Percentiles rank a stretch among this genome's conserved stretches.
Evolutionary conservation across 2,888 invertebrate species (phyloP).

Genomic region (Bombylius major): DNA sequence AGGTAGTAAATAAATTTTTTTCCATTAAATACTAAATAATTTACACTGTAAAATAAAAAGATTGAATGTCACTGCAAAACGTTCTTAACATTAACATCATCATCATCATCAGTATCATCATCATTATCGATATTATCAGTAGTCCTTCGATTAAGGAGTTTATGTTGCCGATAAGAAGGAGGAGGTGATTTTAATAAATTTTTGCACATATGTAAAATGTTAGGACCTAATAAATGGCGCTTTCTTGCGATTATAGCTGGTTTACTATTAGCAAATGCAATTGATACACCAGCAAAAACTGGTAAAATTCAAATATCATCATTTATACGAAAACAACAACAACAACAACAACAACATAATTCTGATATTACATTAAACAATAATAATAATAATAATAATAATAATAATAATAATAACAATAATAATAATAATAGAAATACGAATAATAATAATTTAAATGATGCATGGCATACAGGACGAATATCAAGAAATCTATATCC

Average conservation of each 20-base stretch:
- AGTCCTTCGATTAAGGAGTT: no score
- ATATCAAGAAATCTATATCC: constrained; percentile 34
- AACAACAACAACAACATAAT: not conserved
- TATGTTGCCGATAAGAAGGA: no score
- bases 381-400: not conserved
- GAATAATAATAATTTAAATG: not conserved
- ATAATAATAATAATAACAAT: not conserved
- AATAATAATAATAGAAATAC: not conserved
- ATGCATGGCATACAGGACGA: constrained; percentile 14
- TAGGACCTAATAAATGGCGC: constrained; percentile 32
- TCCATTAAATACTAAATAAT: no score
- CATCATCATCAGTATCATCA: no score
- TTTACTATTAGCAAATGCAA: constrained; percentile 23
- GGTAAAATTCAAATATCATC: constrained; percentile 1
- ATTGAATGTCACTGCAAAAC: no score
- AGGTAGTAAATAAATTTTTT: no score
- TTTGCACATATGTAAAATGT: constrained; percentile 32
- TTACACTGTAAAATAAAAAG: no score
- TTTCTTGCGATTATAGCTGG: constrained; percentile 27
- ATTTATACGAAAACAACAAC: not conserved
- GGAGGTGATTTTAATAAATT: not conserved
- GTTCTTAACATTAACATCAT: no score
- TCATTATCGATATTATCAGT: no score
- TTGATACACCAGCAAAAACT: constrained; percentile 19
- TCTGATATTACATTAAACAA: not conserved